Percentiles rank a stretch among this genome's conserved stretches.
These are phyloP conservation scores for Polymixis flavicincta DNA, from an alignment of 2,888 invertebrate genomes.

Conservation along the genomic window DNA sequence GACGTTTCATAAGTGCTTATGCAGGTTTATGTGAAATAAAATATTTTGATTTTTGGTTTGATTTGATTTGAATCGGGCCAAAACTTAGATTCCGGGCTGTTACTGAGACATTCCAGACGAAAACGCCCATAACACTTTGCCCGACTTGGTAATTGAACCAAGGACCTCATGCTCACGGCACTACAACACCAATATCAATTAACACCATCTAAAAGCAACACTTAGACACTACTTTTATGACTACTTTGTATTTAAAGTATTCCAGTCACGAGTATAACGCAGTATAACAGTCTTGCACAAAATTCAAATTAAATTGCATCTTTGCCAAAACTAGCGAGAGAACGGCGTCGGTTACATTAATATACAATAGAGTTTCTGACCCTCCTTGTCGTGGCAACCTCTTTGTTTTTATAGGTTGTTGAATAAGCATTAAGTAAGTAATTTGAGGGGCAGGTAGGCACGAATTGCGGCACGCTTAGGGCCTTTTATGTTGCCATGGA, in stretches of 20 bases:
- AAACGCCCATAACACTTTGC: neutral
- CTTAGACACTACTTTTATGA: slow-evolving; percentile 83
- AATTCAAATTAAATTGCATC: slow-evolving; percentile 91
- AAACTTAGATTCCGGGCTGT: neutral
- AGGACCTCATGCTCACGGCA: neutral
- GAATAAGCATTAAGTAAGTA: slow-evolving; percentile 87
- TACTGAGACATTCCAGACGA: neutral
- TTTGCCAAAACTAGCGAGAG: slow-evolving; percentile 90
- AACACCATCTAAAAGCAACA: slow-evolving; percentile 74
- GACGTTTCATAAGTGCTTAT: too few species aligned
- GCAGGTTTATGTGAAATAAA: too few species aligned
- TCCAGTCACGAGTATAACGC: slow-evolving; percentile 83
- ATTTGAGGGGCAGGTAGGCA: slow-evolving; percentile 79
- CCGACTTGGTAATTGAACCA: neutral
- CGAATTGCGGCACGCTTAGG: slow-evolving; percentile 78
- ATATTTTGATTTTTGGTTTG: too few species aligned
- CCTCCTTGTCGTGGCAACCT: slow-evolving; percentile 82
- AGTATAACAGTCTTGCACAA: slow-evolving; percentile 88
- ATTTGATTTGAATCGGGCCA: too few species aligned
- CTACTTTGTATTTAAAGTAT: slow-evolving; percentile 88
- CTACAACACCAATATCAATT: slow-evolving; percentile 74
- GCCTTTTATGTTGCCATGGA: slow-evolving; percentile 74
- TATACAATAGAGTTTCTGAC: slow-evolving; percentile 88
- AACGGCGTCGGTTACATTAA: slow-evolving; percentile 89
- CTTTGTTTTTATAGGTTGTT: slow-evolving; percentile 89